Percentiles rank a stretch among this genome's conserved stretches.
Evolutionary conservation across 2,888 invertebrate genomes (phyloP).

Genomic region (Argyresthia goedartella): DNA sequence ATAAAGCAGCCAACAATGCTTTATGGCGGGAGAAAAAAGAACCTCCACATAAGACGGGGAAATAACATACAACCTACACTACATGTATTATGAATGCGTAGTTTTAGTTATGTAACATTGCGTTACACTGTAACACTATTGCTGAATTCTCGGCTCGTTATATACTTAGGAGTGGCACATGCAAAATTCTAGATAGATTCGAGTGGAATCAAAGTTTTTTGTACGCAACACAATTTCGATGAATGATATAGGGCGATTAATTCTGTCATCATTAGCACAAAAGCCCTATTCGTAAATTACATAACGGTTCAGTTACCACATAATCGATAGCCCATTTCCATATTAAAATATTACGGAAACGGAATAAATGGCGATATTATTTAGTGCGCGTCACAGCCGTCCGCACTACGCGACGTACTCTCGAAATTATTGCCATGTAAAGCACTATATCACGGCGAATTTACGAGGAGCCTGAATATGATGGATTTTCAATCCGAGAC

Average conservation of each 20-base stretch:
- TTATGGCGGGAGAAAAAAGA: conserved; percentile 69
- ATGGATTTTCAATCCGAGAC: conserved; percentile 69
- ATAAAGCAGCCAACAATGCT: conserved; percentile 75
- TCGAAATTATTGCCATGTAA: conserved; percentile 65
- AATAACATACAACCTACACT: conserved; percentile 61
- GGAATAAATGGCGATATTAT: conserved; percentile 40
- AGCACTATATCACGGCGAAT: conserved; percentile 66
- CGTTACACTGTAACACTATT: too few species aligned
- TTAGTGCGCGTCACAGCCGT: conserved; percentile 62
- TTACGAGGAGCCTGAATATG: conserved; percentile 69
- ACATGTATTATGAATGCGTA: conserved; percentile 58
- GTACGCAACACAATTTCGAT: too few species aligned
- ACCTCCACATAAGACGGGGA: conserved; percentile 63
- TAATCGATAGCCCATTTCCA: conserved; percentile 53
- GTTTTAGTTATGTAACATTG: too few species aligned
- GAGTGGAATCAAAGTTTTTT: not conserved
- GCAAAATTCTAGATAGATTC: not conserved
- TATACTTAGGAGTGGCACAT: too few species aligned
- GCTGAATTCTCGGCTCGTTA: too few species aligned
- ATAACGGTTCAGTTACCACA: conserved; percentile 7
- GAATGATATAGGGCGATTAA: too few species aligned
- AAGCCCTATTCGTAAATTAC: not conserved
- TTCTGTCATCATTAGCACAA: not conserved
- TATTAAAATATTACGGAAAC: conserved; percentile 47
- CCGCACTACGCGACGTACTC: conserved; percentile 61